Evolutionary conservation across 2,888 invertebrate species (phyloP).

Genomic region (Choreutis nemorana): DNA sequence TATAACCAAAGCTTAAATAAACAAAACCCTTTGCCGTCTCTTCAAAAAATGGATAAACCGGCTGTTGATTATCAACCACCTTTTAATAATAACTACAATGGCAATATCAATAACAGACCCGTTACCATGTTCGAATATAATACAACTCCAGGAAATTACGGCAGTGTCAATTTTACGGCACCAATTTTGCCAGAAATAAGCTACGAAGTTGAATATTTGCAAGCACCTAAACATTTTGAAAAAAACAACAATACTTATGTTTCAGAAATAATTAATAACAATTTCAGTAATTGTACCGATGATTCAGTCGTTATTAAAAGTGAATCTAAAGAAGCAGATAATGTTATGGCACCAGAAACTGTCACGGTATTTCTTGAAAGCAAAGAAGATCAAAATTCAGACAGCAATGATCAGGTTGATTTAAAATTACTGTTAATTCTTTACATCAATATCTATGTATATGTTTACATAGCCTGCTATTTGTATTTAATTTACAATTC

Average conservation of each 20-base stretch:
- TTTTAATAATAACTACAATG: too few species aligned
- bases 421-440: conserved; percentile 51
- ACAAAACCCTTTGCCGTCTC: neutral
- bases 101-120: conserved; percentile 20
- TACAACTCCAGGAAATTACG: conserved; percentile 21
- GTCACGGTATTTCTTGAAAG: conserved; percentile 14
- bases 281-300: too few species aligned
- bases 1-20: neutral
- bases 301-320: too few species aligned
- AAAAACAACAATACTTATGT: conserved; percentile 4
- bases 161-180: conserved; percentile 19
- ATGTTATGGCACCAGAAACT: conserved; percentile 13
- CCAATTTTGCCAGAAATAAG: conserved; percentile 30
- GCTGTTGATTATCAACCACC: too few species aligned
- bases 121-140: conserved; percentile 26
- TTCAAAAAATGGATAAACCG: neutral
- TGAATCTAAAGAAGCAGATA: conserved; percentile 12
- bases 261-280: conserved; percentile 8
- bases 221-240: conserved; percentile 14
- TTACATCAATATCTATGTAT: conserved; percentile 46
- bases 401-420: conserved; percentile 50
- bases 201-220: conserved; percentile 35
- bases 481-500: conserved; percentile 41
- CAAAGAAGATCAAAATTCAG: conserved; percentile 28
- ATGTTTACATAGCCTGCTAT: conserved; percentile 44